These are phyloP conservation scores for Campoletis raptor DNA, from an alignment of 2,888 invertebrate species.

Conservation along the genomic window DNA sequence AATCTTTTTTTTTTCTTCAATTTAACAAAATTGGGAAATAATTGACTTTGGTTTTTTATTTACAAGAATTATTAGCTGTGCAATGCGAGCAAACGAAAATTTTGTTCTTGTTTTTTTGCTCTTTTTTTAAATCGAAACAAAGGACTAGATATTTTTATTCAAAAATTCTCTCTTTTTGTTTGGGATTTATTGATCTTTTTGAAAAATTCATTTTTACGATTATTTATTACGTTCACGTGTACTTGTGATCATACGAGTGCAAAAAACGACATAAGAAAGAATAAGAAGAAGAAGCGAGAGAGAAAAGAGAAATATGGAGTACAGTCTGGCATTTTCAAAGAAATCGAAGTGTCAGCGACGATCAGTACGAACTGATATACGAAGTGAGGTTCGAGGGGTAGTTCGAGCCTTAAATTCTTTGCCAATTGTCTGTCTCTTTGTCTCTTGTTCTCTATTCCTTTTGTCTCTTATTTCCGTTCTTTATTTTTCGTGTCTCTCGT, in stretches of 20 bases:
- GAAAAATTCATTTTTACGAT: neutral
- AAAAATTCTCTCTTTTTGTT: neutral
- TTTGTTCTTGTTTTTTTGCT: neutral
- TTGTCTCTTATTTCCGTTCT: neutral
- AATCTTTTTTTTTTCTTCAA: neutral
- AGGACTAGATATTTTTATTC: neutral
- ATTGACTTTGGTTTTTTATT: neutral
- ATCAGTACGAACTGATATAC: constrained; percentile 54
- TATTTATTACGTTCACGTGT: constrained; percentile 1
- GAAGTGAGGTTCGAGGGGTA: constrained; percentile 41
- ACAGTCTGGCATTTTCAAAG: constrained; percentile 38
- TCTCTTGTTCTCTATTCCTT: constrained; percentile 2
- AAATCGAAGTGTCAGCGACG: constrained; percentile 59
- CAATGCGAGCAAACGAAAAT: too few species aligned
- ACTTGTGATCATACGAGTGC: neutral
- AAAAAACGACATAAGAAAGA: constrained; percentile 23
- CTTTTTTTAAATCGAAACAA: neutral
- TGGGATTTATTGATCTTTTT: neutral
- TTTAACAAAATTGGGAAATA: neutral
- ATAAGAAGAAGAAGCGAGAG: constrained; percentile 31
- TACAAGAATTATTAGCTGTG: too few species aligned
- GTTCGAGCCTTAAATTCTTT: constrained; percentile 35
- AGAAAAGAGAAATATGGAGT: constrained; percentile 1
- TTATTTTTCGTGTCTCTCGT: constrained; percentile 5
- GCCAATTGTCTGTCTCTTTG: constrained; percentile 42